A percentile compares a stretch with the other conserved stretches of the same genome.
Conservation (phyloP, 2,113 vertebrate species). For the Gadus macrocephalus region DNA sequence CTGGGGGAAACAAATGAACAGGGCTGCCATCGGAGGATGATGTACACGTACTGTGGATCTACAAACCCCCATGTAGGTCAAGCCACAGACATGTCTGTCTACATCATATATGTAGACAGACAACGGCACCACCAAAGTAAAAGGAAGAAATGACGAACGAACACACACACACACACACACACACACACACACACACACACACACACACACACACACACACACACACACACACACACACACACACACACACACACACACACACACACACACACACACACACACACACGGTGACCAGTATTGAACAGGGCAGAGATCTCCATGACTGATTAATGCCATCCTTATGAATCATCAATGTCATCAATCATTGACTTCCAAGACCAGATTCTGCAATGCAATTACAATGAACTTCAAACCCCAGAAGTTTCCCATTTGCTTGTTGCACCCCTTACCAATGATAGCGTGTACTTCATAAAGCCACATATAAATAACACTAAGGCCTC, state of each 20-base stretch:
- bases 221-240: slow-evolving; percentile 7
- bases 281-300: slow-evolving; percentile 17
- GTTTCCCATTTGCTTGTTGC: too few relatives aligned
- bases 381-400: slow-evolving; percentile 22
- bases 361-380: slow-evolving; percentile 20
- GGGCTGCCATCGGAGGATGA: too few relatives aligned
- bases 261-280: slow-evolving; percentile 20
- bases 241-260: slow-evolving; percentile 10
- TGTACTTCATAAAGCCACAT: too few relatives aligned
- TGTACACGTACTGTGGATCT: too few relatives aligned
- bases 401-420: background rate
- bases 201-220: slow-evolving; percentile 9
- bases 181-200: slow-evolving; percentile 6
- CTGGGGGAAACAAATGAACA: too few relatives aligned
- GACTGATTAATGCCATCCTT: slow-evolving; percentile 37
- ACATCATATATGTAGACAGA: background rate
- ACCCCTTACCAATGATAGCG: too few relatives aligned
- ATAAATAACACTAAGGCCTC: too few relatives aligned
- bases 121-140: too few relatives aligned
- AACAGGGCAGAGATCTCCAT: slow-evolving; percentile 47
- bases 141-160: background rate
- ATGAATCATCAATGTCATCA: slow-evolving; percentile 27
- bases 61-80: too few relatives aligned
- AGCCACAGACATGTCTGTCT: background rate
- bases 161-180: slow-evolving; percentile 6